phyloP scores from a whole-genome alignment of 1,140 invertebrate species.

The Macrobrachium rosenbergii region DNA sequence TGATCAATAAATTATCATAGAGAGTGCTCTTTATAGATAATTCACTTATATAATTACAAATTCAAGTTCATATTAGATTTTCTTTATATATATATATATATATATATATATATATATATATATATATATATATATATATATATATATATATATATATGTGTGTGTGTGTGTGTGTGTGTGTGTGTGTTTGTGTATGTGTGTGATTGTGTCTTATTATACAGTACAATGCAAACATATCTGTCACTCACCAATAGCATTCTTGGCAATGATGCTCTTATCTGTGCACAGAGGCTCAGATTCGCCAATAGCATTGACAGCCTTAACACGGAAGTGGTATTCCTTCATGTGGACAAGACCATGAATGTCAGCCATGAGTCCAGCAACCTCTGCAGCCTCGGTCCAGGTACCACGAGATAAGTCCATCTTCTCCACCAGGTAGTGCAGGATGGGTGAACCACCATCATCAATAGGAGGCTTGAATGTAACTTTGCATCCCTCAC shows the following conservation, averaged over 20 bases:
- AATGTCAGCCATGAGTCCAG: slow-evolving; percentile 84
- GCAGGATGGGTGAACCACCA: slow-evolving; percentile 93
- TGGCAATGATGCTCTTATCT: slow-evolving; percentile 89
- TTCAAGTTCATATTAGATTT: slow-evolving; percentile 1
- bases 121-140: slow-evolving; percentile 28
- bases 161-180: no score
- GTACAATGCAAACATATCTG: background rate
- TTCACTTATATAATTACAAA: background rate
- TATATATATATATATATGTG: background rate
- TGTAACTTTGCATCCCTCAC: slow-evolving; percentile 87
- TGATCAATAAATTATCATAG: slow-evolving; percentile 66
- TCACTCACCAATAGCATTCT: slow-evolving; percentile 85
- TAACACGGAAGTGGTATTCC: slow-evolving; percentile 86
- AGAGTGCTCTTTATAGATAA: slow-evolving; percentile 65
- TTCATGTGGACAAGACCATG: slow-evolving; percentile 91
- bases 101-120: slow-evolving; percentile 57
- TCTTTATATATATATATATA: slow-evolving; percentile 25
- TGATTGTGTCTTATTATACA: background rate
- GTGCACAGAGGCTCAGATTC: slow-evolving; percentile 92
- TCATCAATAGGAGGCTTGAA: slow-evolving; percentile 90
- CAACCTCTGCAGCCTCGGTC: slow-evolving; percentile 92
- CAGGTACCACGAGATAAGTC: slow-evolving; percentile 94
- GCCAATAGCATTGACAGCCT: slow-evolving; percentile 95
- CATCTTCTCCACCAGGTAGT: slow-evolving; percentile 98
- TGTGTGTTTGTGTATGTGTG: no score